Conservation (phyloP, 30 jellyfish, hydroid and myxozoan species). For the Hydra vulgaris region DNA sequence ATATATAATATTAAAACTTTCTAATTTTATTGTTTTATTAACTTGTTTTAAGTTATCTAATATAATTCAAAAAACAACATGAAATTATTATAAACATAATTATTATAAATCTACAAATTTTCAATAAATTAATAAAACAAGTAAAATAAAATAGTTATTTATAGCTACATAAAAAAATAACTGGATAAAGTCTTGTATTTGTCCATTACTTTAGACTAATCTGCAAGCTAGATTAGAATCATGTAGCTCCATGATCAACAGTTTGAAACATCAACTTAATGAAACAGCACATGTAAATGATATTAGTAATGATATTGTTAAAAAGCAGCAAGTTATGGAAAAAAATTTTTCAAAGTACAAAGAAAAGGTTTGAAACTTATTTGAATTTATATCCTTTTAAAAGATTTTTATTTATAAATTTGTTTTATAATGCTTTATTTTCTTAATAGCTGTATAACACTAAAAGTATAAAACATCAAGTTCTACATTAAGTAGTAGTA, state of each 20-base stretch:
- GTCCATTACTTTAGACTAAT: constrained; percentile 42
- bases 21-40: neutral
- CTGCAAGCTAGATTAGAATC: constrained; percentile 43
- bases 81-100: no score
- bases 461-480: no score
- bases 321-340: neutral
- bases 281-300: neutral
- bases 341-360: constrained; percentile 10
- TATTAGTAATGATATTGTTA: neutral
- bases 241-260: constrained; percentile 20
- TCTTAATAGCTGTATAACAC: no score
- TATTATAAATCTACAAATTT: no score
- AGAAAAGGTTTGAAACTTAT: constrained; percentile 5
- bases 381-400: neutral
- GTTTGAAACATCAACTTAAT: neutral
- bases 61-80: neutral
- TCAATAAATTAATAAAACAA: no score
- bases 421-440: no score
- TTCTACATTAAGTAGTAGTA: no score
- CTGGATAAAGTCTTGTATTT: neutral
- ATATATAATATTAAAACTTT: neutral
- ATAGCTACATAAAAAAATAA: neutral
- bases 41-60: neutral
- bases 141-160: neutral
- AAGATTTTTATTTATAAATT: no score